phyloP scores from a whole-genome alignment of 2,888 invertebrate species.

The Caenorhabditis sp. region DNA sequence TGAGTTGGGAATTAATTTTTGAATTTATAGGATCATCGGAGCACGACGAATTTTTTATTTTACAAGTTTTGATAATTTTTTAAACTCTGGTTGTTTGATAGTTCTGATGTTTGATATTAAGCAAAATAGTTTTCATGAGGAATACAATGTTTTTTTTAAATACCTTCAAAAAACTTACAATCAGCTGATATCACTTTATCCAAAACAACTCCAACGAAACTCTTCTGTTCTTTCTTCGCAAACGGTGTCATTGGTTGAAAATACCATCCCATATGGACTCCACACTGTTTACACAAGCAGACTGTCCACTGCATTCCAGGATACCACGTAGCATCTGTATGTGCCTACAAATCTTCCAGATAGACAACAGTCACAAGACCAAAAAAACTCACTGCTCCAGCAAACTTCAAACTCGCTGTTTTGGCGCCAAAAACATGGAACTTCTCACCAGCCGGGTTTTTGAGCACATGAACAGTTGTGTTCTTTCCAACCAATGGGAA shows the following conservation, averaged over 20 bases:
- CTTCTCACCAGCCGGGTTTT: constrained; percentile 42
- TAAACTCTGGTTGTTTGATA: no score
- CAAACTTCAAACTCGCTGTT: constrained; percentile 42
- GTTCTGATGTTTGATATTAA: no score
- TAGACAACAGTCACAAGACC: no score
- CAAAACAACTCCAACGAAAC: constrained; percentile 47
- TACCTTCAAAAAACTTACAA: constrained; percentile 35
- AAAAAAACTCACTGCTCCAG: constrained; percentile 34
- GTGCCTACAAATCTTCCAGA: no score
- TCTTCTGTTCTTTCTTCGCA: constrained; percentile 13
- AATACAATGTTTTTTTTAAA: no score
- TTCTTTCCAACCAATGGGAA: constrained; percentile 47
- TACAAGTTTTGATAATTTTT: no score
- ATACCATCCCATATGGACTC: constrained; percentile 51
- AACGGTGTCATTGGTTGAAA: constrained; percentile 36
- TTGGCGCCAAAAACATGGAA: constrained; percentile 46
- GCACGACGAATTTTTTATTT: no score
- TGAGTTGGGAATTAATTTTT: no score
- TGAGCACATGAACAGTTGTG: constrained; percentile 44
- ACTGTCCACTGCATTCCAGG: constrained; percentile 51
- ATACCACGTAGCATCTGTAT: constrained; percentile 42
- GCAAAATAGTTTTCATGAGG: neutral
- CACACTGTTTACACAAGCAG: constrained; percentile 41
- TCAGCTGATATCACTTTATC: constrained; percentile 53
- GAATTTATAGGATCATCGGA: no score